Percentiles rank a stretch among this genome's conserved stretches.
phyloP scores from a whole-genome alignment of 2,797 vertebrate genomes.

The Kryptolebias ocellatus region DNA sequence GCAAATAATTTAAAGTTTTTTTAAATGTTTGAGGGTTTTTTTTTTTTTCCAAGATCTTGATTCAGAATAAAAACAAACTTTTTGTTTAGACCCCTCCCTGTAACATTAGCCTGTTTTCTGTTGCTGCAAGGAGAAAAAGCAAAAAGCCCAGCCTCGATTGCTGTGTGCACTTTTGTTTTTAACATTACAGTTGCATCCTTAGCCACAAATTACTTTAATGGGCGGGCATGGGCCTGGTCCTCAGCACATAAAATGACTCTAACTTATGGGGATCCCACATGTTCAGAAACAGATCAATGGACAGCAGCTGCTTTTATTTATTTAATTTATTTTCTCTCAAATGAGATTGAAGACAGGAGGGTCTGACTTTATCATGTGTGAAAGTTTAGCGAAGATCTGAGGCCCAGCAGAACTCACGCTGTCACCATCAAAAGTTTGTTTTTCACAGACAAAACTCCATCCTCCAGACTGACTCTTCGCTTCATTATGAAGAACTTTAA shows the following conservation, averaged over 20 bases:
- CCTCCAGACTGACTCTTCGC: slow-evolving; percentile 61
- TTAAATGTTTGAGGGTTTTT: slow-evolving; percentile 31
- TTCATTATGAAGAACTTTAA: slow-evolving; percentile 77
- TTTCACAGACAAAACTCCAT: slow-evolving; percentile 60
- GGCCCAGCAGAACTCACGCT: slow-evolving; percentile 52
- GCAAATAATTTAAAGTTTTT: slow-evolving; percentile 22
- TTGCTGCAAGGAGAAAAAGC: slow-evolving; percentile 14
- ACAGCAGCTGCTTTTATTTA: slow-evolving; percentile 10
- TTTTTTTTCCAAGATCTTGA: slow-evolving; percentile 55
- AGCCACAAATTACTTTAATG: slow-evolving; percentile 73
- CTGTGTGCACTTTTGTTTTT: slow-evolving; percentile 72
- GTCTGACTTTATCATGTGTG: slow-evolving; percentile 66
- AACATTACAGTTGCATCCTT: slow-evolving; percentile 65
- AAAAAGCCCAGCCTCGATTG: slow-evolving; percentile 45
- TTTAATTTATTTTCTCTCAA: neutral
- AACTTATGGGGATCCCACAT: slow-evolving; percentile 74
- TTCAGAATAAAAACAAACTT: slow-evolving; percentile 49
- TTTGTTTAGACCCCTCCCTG: slow-evolving; percentile 67
- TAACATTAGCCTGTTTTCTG: slow-evolving; percentile 61
- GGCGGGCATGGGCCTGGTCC: slow-evolving; percentile 59
- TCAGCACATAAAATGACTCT: slow-evolving; percentile 71
- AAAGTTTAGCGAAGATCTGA: slow-evolving; percentile 68
- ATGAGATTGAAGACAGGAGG: slow-evolving; percentile 41
- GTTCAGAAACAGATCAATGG: slow-evolving; percentile 63
- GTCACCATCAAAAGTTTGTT: slow-evolving; percentile 65